These are phyloP conservation scores for Dendrocopos noguchii DNA, from an alignment of 2,113 vertebrate species.

Conservation along the genomic window DNA sequence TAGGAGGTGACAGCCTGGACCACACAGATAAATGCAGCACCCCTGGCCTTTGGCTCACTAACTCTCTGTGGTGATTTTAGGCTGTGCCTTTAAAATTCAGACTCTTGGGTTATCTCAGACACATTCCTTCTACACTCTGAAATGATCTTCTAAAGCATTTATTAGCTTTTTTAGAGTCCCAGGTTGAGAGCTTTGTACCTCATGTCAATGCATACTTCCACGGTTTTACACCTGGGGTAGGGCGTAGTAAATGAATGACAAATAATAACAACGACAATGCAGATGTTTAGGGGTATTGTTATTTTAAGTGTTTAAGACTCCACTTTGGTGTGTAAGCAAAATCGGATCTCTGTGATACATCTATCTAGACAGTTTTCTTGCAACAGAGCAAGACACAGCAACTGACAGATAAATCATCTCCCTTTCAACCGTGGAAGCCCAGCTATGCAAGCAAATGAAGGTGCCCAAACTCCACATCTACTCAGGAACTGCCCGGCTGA, in stretches of 20 bases:
- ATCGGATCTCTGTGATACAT: neutral
- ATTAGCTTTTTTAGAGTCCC: neutral
- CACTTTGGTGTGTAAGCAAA: neutral
- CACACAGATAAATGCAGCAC: neutral
- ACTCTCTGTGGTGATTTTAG: neutral
- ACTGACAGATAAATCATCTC: conserved; percentile 39
- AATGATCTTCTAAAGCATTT: neutral
- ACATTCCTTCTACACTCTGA: neutral
- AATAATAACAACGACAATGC: neutral
- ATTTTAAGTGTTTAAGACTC: neutral
- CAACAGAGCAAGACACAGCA: neutral
- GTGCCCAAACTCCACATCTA: neutral
- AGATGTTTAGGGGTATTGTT: neutral
- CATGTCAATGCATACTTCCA: neutral
- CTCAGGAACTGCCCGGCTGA: neutral
- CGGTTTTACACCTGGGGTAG: neutral
- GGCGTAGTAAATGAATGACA: neutral
- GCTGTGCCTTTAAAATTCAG: neutral
- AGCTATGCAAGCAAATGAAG: conserved; percentile 44
- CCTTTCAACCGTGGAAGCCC: neutral
- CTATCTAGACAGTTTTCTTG: neutral
- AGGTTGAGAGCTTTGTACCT: neutral
- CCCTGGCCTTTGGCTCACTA: neutral
- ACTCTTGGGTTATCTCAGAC: neutral
- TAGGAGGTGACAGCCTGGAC: neutral